Base-by-base conservation (phyloP, 2,113 vertebrate species). In the Burhinus bistriatus region DNA sequence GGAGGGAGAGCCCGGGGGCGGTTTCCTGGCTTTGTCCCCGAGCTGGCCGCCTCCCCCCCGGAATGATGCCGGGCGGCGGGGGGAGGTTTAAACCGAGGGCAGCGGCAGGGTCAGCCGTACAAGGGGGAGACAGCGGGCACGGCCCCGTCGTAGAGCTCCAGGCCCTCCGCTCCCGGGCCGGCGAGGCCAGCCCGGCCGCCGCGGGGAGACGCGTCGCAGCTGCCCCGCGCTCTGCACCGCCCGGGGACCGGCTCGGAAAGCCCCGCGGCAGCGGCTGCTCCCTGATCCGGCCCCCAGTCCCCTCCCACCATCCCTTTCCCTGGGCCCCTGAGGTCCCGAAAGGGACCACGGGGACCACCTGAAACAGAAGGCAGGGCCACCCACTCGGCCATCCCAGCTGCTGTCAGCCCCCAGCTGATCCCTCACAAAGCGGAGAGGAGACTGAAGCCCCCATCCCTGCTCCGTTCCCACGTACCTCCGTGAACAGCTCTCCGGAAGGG, bases 301-400 rank as follows among this genome's bases (percentile, higher is more conserved):
- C 94, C 96, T 95, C 96, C 96, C 93, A 87, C 92, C 61, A 58
- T 44, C 96, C 97, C 98, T 96, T 87, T 97, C 90, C 95, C 87
- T 93, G 94, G 97, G 97, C 97, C 97, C 95, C 97, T 93, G 95
- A 95, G 96, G 97, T 97, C 97, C 96, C 96, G 93, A 91, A 93
- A 95, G 95, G 96, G 95, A 94, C 95, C 69, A 70, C 86, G 82
- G 93, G 93, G 97, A 98, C 98, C 98, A 97, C 98, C 97, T 98
- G 96, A 98, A 98, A 91, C 92, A 90, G 93, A 93, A 90, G 88
- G 73, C 93, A 68, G 90, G 98, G 97, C 97, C 98, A 98, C 98
- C 98, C 97, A 98, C 97, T 62, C 96, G 78, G 96, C 79, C 89
- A 73, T 91, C 90, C 87, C 59, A 86, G 76, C 97, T 93, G 95